Evolutionary conservation across 2,888 invertebrate genomes (phyloP).

Genomic region (Acanthosepion pharaonis): DNA sequence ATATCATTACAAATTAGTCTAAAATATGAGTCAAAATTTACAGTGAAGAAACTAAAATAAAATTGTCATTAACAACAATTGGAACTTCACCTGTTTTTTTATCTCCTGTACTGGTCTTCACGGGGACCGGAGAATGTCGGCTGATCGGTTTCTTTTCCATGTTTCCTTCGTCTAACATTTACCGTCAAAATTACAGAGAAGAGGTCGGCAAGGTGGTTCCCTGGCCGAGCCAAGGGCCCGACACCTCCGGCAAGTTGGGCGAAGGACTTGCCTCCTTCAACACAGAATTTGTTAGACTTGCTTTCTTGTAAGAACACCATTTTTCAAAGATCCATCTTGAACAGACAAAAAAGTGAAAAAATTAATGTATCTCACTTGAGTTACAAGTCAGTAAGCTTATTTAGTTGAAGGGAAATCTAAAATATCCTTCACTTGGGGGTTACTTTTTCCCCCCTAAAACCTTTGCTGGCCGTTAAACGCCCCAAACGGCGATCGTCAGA

Average conservation of each 20-base stretch:
- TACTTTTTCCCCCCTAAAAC: conserved; percentile 53
- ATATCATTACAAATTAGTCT: not conserved
- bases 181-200: conserved; percentile 51
- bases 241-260: not conserved
- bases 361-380: conserved; percentile 9
- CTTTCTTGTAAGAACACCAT: conserved; percentile 42
- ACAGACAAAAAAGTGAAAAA: not conserved
- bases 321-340: conserved; percentile 45
- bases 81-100: conserved; percentile 58
- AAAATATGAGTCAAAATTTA: not conserved
- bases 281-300: conserved; percentile 33
- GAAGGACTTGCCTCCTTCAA: conserved; percentile 22
- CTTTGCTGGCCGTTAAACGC: conserved; percentile 48
- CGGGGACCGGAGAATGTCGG: conserved; percentile 63
- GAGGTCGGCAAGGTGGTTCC: conserved; percentile 24
- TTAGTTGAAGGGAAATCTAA: not conserved
- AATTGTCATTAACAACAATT: not conserved
- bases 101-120: conserved; percentile 59
- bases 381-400: not conserved
- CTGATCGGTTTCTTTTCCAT: conserved; percentile 69
- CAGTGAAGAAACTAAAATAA: not conserved
- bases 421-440: conserved; percentile 48
- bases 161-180: conserved; percentile 66
- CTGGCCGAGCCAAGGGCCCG: not conserved
- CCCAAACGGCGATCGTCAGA: conserved; percentile 50